phyloP scores from a whole-genome alignment of 2,888 invertebrate genomes.

The Lepidochitona cinerea region DNA sequence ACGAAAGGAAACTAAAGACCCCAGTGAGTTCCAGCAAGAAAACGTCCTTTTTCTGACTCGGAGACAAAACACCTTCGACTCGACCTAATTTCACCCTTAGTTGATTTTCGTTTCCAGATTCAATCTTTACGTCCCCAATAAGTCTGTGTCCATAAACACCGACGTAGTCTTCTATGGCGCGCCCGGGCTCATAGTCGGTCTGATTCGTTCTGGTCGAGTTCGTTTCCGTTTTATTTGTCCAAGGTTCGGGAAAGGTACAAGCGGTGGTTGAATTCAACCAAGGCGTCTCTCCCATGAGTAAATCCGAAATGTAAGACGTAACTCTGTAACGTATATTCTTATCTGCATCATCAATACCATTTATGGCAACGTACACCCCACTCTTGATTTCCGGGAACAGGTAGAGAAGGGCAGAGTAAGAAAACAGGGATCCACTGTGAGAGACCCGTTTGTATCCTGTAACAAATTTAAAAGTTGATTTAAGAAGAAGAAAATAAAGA shows the following conservation, averaged over 20 bases:
- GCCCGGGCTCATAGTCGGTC: background rate
- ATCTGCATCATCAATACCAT: conserved; percentile 52
- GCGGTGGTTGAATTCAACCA: conserved; percentile 62
- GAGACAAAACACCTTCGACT: background rate
- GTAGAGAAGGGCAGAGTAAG: conserved; percentile 63
- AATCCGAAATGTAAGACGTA: conserved; percentile 55
- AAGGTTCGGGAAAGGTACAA: conserved; percentile 62
- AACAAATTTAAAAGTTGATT: too few species aligned
- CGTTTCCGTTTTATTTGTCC: conserved; percentile 21
- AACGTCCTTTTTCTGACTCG: background rate
- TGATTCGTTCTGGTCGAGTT: background rate
- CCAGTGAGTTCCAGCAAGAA: background rate
- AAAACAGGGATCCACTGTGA: conserved; percentile 66
- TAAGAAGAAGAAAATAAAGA: too few species aligned
- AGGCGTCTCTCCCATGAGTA: conserved; percentile 51
- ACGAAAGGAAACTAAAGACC: background rate
- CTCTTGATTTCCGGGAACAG: conserved; percentile 59
- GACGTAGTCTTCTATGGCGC: background rate
- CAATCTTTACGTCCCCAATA: background rate
- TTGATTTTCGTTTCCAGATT: background rate
- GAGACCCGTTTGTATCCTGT: conserved; percentile 61
- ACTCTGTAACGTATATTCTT: conserved; percentile 43
- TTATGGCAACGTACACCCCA: conserved; percentile 61
- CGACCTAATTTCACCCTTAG: background rate
- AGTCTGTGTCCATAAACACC: background rate